A percentile compares a stretch with the other conserved stretches of the same genome.
These are phyloP conservation scores for Pyrocoelia pectoralis DNA, from an alignment of 2,888 invertebrate species.

Conservation along the genomic window DNA sequence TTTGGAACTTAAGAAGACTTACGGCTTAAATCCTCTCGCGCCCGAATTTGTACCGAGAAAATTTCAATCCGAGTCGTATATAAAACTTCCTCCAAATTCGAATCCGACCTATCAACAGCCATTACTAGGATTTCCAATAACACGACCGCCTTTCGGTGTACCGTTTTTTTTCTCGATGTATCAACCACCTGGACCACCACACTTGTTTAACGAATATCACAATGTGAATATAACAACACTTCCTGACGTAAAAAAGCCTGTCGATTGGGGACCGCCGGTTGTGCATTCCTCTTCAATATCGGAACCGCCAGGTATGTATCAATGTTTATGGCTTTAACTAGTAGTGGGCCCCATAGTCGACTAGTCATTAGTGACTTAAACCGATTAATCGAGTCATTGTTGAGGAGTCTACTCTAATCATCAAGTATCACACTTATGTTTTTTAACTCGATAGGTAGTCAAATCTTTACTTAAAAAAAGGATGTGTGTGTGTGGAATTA, in stretches of 20 bases:
- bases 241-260: neutral
- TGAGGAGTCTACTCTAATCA: too few species aligned
- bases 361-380: too few species aligned
- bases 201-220: too few species aligned
- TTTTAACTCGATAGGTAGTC: too few species aligned
- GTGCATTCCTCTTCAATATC: neutral
- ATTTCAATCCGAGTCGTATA: slow-evolving; percentile 61
- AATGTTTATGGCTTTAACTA: too few species aligned
- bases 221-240: too few species aligned
- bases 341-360: too few species aligned
- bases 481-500: too few species aligned
- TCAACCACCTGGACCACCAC: neutral
- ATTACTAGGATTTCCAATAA: slow-evolving; percentile 5
- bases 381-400: too few species aligned
- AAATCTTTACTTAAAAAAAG: too few species aligned
- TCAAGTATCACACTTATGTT: too few species aligned
- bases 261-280: neutral
- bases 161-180: neutral
- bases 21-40: slow-evolving; percentile 82
- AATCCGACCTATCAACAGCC: slow-evolving; percentile 13
- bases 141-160: slow-evolving; percentile 7
- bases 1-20: slow-evolving; percentile 77
- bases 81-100: slow-evolving; percentile 49
- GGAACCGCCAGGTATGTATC: neutral
- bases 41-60: slow-evolving; percentile 80